Conservation (phyloP, 2,888 invertebrate genomes). For the Epirrita christyi region DNA sequence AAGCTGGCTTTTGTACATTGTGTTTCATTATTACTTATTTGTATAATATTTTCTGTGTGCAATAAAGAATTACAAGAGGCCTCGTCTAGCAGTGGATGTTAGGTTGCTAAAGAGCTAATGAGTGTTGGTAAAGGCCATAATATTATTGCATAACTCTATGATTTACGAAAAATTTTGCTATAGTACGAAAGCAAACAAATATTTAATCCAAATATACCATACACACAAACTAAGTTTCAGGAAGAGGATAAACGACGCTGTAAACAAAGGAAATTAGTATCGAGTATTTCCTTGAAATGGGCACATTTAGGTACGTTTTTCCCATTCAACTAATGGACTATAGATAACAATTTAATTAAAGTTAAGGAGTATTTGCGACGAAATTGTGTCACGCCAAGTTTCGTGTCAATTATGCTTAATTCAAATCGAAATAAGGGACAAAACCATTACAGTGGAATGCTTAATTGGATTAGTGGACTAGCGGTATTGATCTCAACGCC, state of each 20-base stretch:
- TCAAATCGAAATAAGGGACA: slow-evolving; percentile 61
- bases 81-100: no score
- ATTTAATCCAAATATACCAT: background rate
- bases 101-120: no score
- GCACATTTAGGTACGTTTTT: slow-evolving; percentile 10
- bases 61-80: no score
- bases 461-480: slow-evolving; percentile 55
- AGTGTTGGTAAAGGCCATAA: no score
- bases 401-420: slow-evolving; percentile 70
- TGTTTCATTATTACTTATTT: no score
- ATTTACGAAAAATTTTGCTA: no score
- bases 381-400: slow-evolving; percentile 65
- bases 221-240: background rate
- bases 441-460: slow-evolving; percentile 51
- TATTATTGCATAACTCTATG: no score
- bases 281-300: background rate
- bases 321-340: slow-evolving; percentile 27
- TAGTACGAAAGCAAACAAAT: no score
- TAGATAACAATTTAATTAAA: slow-evolving; percentile 41
- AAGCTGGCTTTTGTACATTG: no score
- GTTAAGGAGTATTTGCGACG: slow-evolving; percentile 51
- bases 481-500: slow-evolving; percentile 38
- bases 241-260: background rate
- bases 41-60: no score
- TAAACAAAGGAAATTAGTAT: slow-evolving; percentile 14